Evolutionary conservation across 2,113 vertebrate species (phyloP).

Genomic region (Tragulus kanchil): DNA sequence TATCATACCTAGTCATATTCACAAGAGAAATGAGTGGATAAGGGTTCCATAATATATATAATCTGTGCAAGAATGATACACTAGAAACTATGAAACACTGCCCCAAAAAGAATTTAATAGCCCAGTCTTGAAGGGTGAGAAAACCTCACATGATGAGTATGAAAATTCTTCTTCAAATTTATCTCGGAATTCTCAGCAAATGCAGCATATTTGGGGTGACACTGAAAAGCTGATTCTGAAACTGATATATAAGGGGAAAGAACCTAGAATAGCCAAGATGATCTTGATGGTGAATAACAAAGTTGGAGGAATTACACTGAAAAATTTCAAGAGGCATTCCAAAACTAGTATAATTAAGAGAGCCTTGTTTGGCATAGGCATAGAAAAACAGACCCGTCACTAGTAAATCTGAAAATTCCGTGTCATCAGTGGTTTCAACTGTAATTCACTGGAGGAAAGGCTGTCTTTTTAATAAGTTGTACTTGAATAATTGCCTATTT

Average conservation of each 20-base stretch:
- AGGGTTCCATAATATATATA: too few species aligned
- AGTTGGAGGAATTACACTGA: not conserved
- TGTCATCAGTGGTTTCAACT: not conserved
- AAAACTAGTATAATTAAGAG: not conserved
- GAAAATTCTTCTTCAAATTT: not conserved
- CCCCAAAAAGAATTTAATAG: not conserved
- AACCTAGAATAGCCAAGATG: not conserved
- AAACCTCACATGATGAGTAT: not conserved
- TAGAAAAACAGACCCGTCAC: not conserved
- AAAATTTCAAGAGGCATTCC: not conserved
- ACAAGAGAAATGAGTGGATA: not conserved
- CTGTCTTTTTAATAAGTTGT: not conserved
- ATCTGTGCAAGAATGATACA: not conserved
- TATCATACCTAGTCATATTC: not conserved
- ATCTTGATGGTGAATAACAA: not conserved
- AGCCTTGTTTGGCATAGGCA: not conserved
- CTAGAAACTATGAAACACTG: not conserved
- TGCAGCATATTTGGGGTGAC: not conserved
- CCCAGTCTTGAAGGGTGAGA: not conserved
- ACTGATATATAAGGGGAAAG: not conserved
- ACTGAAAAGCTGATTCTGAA: not conserved
- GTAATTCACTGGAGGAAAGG: not conserved
- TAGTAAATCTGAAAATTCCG: not conserved
- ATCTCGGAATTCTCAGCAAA: not conserved
- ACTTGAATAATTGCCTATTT: not conserved